Percentiles rank a stretch among this genome's conserved stretches.
These are phyloP conservation scores for Rynchops niger DNA, from an alignment of 2,113 vertebrate species.

Conservation along the genomic window DNA sequence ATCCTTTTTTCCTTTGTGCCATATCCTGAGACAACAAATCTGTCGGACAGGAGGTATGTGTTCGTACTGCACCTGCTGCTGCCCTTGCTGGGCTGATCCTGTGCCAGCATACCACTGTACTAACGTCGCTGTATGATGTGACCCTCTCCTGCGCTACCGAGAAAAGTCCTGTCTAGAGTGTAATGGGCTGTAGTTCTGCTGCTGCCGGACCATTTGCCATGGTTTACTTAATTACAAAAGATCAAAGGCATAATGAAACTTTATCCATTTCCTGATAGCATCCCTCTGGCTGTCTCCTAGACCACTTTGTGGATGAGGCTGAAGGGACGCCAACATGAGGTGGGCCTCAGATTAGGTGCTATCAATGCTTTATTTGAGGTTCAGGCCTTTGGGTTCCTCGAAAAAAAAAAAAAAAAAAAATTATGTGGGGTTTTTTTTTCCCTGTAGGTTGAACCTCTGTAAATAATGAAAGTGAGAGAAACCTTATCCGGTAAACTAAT, in stretches of 20 bases:
- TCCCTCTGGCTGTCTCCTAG: not conserved
- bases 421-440: not conserved
- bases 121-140: fast-evolving
- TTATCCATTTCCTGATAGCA: not conserved
- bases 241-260: not conserved
- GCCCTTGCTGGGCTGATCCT: not conserved
- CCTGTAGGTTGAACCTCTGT: not conserved
- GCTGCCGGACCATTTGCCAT: not conserved
- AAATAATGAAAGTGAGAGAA: not conserved
- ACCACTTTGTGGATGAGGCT: not conserved
- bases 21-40: not conserved
- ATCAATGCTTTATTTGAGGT: not conserved
- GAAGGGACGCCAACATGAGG: not conserved
- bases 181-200: not conserved
- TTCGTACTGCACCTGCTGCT: not conserved
- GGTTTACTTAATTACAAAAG: not conserved
- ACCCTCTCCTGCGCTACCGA: not conserved
- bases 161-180: not conserved
- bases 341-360: not conserved
- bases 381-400: not conserved
- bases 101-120: not conserved
- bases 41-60: not conserved
- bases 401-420: not conserved
- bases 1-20: not conserved
- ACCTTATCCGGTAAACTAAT: not conserved